Evolutionary conservation across 2,888 invertebrate genomes (phyloP).

Genomic region (Leptinotarsa rubiginosa): DNA sequence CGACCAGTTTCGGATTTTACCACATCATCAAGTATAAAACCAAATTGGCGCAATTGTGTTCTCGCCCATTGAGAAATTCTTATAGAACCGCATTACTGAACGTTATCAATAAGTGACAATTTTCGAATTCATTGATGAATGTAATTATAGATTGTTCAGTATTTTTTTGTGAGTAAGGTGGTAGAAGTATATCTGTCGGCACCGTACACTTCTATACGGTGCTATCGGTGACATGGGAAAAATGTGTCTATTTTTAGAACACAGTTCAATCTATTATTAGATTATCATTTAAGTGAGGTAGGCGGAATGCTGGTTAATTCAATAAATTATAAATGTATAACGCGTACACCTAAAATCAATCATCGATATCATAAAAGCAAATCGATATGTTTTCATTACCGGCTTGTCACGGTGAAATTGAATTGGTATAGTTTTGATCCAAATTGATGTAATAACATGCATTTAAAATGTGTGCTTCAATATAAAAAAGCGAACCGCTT

Average conservation of each 20-base stretch:
- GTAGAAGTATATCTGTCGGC: background rate
- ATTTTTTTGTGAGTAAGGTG: background rate
- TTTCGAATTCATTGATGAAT: background rate
- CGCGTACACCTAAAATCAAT: background rate
- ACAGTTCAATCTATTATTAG: background rate
- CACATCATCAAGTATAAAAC: too few species aligned
- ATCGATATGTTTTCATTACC: conserved; percentile 10
- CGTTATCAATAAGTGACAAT: background rate
- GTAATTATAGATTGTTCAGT: background rate
- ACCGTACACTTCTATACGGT: too few species aligned
- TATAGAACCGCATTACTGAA: background rate
- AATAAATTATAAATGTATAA: background rate
- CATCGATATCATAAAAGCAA: background rate
- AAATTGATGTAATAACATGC: background rate
- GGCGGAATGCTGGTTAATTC: background rate
- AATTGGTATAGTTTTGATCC: conserved; percentile 3
- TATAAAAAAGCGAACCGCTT: background rate
- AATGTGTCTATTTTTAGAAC: background rate
- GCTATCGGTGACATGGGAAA: background rate
- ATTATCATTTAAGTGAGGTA: background rate
- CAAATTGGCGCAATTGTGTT: too few species aligned
- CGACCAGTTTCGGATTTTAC: too few species aligned
- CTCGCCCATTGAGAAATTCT: background rate
- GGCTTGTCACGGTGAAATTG: background rate
- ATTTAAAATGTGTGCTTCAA: background rate